Base-by-base conservation (phyloP, 2,888 invertebrate species). In the Byasa hedistus region DNA sequence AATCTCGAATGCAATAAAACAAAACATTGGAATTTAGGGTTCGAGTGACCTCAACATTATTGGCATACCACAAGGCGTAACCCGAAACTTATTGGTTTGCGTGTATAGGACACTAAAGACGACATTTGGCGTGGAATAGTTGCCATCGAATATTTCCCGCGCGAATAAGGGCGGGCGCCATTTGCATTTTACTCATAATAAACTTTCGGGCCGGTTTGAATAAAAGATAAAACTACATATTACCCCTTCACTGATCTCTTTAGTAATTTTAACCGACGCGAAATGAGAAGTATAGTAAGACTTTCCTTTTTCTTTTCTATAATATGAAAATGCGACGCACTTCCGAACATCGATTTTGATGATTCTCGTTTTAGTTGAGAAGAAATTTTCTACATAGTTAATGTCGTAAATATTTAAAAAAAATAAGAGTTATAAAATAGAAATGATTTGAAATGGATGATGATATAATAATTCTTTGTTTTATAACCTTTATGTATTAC, bases 51-150 rank as follows among this genome's bases (percentile, higher is more conserved):
- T 15, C 55, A n/a, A 51, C 12, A 17, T 69, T 67, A 67, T 67
- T 67, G 66, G 66, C 59, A 54, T 61, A 44, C 64, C 68, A 52
- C 57, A 54, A 62, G 19, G 66, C 67, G 72, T 70, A 64, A 72
- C 57, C 60, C 65, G 60, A 73, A 70, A 72, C 71, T 73, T 77
- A 77, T 76, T 76, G 74, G 70, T 68, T 70, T 71, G 36, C 21
- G 22, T 36, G 21, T 59, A 59, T 63, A 32, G 15, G 59, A 67
- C 67, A 66, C 48, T 66, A 48, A 63, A 66, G 59, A 39, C 59
- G 63, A 36, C 67, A 57, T 56, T 60, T 15, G 55, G 44, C 59
- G n/a, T 23, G 44, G 36, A 63, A 67, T 27, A 58, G 63, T 64
- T 58, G 54, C 59, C 27, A 39, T 51, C 32, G 52, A 62, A 63